Evolutionary conservation across 2,888 invertebrate genomes (phyloP).

Genomic region (Byasa hedistus): DNA sequence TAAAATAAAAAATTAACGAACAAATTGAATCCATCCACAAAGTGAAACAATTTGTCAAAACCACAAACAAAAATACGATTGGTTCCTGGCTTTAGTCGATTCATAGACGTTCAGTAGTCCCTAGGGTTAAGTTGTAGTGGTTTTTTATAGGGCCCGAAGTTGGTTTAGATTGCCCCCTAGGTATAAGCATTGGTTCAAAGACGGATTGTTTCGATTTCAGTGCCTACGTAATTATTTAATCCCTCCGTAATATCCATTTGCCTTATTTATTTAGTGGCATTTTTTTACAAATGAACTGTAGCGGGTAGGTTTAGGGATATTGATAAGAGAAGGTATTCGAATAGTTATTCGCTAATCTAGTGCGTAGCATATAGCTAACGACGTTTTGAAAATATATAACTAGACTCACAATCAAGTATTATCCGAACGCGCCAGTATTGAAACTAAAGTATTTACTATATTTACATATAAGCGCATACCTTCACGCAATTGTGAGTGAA

Average conservation of each 20-base stretch:
- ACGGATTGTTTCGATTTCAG: constrained; percentile 68
- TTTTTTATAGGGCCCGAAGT: background rate
- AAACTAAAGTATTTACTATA: no score
- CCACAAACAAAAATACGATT: constrained; percentile 26
- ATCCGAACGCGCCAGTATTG: no score
- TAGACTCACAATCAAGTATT: background rate
- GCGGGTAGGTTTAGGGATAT: constrained; percentile 53
- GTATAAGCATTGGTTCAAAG: constrained; percentile 44
- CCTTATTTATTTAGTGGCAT: constrained; percentile 74
- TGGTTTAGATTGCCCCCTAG: constrained; percentile 35
- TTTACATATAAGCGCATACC: constrained; percentile 7
- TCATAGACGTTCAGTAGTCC: constrained; percentile 6
- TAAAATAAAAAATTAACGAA: constrained; percentile 33
- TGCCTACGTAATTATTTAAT: constrained; percentile 71
- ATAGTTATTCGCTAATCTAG: constrained; percentile 12
- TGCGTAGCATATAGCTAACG: background rate
- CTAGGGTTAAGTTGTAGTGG: constrained; percentile 6
- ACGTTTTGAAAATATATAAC: constrained; percentile 7
- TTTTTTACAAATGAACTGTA: constrained; percentile 54
- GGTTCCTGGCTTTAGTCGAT: constrained; percentile 35
- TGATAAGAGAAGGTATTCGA: constrained; percentile 37
- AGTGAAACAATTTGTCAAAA: constrained; percentile 43
- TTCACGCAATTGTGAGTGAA: no score
- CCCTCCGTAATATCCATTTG: constrained; percentile 73
- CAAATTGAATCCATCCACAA: constrained; percentile 56